A percentile compares a stretch with the other conserved stretches of the same genome.
phyloP scores from a whole-genome alignment of 2,888 invertebrate genomes.

The Caenorhabditis afra region DNA sequence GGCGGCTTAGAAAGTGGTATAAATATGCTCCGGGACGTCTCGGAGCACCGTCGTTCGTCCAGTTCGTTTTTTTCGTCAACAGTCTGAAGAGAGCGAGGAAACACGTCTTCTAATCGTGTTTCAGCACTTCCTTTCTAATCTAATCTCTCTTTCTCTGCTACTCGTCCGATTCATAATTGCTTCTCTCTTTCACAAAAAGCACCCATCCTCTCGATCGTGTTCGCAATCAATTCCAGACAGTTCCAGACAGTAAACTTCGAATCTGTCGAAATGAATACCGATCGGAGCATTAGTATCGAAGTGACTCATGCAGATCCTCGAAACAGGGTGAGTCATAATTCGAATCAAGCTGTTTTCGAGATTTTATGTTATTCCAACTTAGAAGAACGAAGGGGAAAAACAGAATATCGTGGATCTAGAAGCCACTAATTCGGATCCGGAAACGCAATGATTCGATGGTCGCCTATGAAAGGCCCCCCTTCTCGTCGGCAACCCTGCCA shows the following conservation, averaged over 20 bases:
- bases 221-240: no score
- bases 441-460: slow-evolving; percentile 12
- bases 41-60: neutral
- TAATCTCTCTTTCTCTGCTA: neutral
- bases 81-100: neutral
- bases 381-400: no score
- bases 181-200: no score
- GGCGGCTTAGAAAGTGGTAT: slow-evolving; percentile 40
- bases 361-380: no score
- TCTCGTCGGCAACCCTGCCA: neutral
- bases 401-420: neutral
- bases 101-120: no score
- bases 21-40: slow-evolving; percentile 27
- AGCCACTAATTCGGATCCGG: slow-evolving; percentile 8
- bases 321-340: slow-evolving; percentile 25
- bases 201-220: no score
- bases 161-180: no score
- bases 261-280: slow-evolving; percentile 12
- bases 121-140: neutral
- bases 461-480: no score
- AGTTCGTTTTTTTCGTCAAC: slow-evolving; percentile 7
- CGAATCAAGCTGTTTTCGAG: neutral
- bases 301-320: slow-evolving; percentile 36
- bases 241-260: neutral
- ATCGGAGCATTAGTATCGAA: slow-evolving; percentile 40